Conservation (phyloP, 1,140 invertebrate genomes). For the Apis florea region DNA sequence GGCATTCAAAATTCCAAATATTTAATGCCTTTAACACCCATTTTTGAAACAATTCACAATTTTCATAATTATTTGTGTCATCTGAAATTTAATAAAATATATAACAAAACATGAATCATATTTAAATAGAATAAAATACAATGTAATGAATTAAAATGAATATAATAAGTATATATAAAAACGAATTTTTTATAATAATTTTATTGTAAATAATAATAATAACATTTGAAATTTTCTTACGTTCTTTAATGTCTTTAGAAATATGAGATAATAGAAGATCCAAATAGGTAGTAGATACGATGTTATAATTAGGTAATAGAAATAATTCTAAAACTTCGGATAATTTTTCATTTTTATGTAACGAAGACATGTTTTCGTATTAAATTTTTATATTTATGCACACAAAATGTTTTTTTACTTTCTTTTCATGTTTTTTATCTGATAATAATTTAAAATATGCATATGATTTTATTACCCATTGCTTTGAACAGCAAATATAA, state of each 20-base stretch:
- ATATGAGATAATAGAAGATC: slow-evolving; percentile 76
- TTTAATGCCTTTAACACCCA: slow-evolving; percentile 72
- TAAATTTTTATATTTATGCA: slow-evolving; percentile 10
- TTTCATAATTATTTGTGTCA: slow-evolving; percentile 55
- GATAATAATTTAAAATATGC: slow-evolving; percentile 3
- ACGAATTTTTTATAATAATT: background rate
- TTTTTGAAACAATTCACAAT: slow-evolving; percentile 61
- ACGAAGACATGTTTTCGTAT: slow-evolving; percentile 34
- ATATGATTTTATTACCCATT: background rate
- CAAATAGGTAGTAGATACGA: slow-evolving; percentile 74
- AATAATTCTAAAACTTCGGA: slow-evolving; percentile 75
- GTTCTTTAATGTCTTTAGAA: slow-evolving; percentile 61
- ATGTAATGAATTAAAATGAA: background rate
- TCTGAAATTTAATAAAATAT: slow-evolving; percentile 43
- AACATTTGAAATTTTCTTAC: slow-evolving; percentile 59
- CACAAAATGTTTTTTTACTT: background rate
- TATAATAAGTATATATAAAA: background rate
- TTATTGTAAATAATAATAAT: background rate
- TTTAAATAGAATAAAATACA: background rate
- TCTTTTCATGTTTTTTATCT: background rate
- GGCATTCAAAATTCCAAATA: slow-evolving; percentile 65
- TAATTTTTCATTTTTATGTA: slow-evolving; percentile 58
- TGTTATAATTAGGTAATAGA: slow-evolving; percentile 73
- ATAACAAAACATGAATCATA: background rate
- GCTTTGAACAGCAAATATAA: background rate